A percentile compares a stretch with the other conserved stretches of the same genome.
phyloP scores from a whole-genome alignment of 2,113 vertebrate species.

The Gobio gobio region DNA sequence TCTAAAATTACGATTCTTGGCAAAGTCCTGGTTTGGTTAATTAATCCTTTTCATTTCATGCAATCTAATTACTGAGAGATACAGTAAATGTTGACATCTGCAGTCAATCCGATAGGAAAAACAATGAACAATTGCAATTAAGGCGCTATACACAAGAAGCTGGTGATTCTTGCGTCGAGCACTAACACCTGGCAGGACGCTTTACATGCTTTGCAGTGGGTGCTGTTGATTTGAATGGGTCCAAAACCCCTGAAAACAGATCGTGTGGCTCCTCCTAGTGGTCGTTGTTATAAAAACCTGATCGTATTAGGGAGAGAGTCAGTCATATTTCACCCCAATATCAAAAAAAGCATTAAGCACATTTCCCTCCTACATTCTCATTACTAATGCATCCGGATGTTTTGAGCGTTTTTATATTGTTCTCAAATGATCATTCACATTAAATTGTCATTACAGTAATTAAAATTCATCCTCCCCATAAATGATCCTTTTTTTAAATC shows the following conservation, averaged over 20 bases:
- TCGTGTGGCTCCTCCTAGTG: conserved; percentile 42
- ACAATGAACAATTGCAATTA: conserved; percentile 46
- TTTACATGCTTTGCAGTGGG: conserved; percentile 23
- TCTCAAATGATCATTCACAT: not conserved
- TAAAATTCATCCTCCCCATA: not conserved
- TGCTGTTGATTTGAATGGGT: not conserved
- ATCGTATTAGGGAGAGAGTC: not conserved
- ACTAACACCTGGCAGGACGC: conserved; percentile 28
- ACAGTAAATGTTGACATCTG: conserved; percentile 29
- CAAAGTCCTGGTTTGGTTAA: not conserved
- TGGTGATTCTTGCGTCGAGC: conserved; percentile 26
- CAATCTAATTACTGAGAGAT: conserved; percentile 28
- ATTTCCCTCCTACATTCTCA: not conserved
- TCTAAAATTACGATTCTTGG: conserved; percentile 13
- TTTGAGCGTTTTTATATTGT: not conserved
- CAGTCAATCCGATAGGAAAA: conserved; percentile 16
- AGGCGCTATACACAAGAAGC: conserved; percentile 45
- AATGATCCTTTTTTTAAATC: not conserved
- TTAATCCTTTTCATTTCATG: conserved; percentile 15
- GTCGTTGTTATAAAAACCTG: not conserved
- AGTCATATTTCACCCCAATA: not conserved
- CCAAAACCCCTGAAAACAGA: conserved; percentile 6
- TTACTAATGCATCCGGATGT: not conserved
- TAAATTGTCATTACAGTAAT: not conserved
- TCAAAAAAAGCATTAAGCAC: not conserved